Percentiles rank a stretch among this genome's conserved stretches.
These are phyloP conservation scores for Drosophila meridiana DNA, from an alignment of 2,888 invertebrate genomes.

Conservation along the genomic window DNA sequence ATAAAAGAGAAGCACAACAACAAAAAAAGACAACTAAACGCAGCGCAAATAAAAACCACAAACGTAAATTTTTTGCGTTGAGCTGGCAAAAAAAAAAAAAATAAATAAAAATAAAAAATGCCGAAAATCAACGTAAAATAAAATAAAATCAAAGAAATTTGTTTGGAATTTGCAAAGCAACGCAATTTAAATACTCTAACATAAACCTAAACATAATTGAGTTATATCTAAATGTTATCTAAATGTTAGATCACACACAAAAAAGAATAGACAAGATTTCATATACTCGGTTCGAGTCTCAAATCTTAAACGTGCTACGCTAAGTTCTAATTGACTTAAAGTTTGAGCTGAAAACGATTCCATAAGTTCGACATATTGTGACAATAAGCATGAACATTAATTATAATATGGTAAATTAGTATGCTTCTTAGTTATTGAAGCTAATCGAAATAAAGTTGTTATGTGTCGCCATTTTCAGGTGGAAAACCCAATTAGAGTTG, in stretches of 20 bases:
- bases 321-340: too few relatives aligned
- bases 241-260: too few relatives aligned
- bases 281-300: too few relatives aligned
- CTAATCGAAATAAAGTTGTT: not conserved
- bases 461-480: too few relatives aligned
- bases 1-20: constrained; percentile 8
- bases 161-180: not conserved
- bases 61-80: constrained; percentile 22
- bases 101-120: not conserved
- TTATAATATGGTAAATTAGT: too few relatives aligned
- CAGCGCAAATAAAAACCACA: constrained; percentile 35
- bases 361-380: not conserved
- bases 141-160: constrained; percentile 10
- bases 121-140: constrained; percentile 15
- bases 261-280: too few relatives aligned
- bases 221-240: not conserved
- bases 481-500: not conserved
- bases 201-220: not conserved
- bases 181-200: constrained; percentile 8
- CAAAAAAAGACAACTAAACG: constrained; percentile 9
- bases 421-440: not conserved
- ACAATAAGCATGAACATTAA: not conserved
- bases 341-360: not conserved
- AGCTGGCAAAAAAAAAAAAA: constrained; percentile 38
- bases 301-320: too few relatives aligned